Base-by-base conservation (phyloP, 2,797 vertebrate species). In the Eleutherodactylus coqui region DNA sequence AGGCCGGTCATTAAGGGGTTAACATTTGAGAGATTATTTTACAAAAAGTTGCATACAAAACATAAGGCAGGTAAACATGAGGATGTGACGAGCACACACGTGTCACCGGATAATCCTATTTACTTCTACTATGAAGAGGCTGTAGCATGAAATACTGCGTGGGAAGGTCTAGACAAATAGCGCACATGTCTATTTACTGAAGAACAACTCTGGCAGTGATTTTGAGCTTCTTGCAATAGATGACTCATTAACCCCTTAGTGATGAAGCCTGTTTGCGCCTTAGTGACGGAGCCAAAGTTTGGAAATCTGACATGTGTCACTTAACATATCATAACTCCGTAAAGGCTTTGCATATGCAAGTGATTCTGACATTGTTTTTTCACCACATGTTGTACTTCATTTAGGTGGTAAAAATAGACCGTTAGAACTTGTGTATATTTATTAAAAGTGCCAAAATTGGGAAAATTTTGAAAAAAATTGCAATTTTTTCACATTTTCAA, bases 111-210 rank as follows among this genome's bases (percentile, higher is more conserved):
- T 84, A 87, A 72, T 83, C 75, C 86, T 64, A 79, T 24, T 11
- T 72, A 58, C 32, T 64, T 47, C 70, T 60, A 60, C 80, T 78
- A 79, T 75, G 43, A 32, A 32, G 24, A 76, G 36, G 29, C 53
- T 67, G 69, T 75, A 38, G 24, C 38, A 82, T 47, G 19, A 75
- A 79, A 87, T 80, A 86, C 36, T 87, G 82, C 75, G 86, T 87
- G 86, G 86, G 86, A 79, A 75, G 75, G 86, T 87, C 86, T 84
- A 87, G 86, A 87, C 86, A 84, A 73, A 64, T 27, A 62, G 34
- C 2, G 45, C 21, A 55, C 11, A 47, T 29, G 45, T 5, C 45
- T 60, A 14, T n/a, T 70, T 70, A 14, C 24, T 73, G 0, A 21
- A 32, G 45, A 72, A 72, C 24, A 41, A n/a, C 43, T 5, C 13